Evolutionary conservation across 2,888 invertebrate genomes (phyloP).

Genomic region (Metallyticus violacea): DNA sequence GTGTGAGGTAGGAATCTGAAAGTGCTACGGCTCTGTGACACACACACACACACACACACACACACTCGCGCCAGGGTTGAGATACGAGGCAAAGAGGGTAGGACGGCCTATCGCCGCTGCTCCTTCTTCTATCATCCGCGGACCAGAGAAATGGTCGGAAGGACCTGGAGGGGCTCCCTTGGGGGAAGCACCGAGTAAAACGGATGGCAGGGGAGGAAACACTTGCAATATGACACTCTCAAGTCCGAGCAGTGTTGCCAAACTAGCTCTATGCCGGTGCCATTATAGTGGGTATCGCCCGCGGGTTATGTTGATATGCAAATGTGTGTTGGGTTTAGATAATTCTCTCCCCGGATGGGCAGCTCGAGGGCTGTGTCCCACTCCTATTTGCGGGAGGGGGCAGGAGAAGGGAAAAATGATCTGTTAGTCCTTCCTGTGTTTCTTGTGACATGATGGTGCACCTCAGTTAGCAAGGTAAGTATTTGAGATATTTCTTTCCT

Average conservation of each 20-base stretch:
- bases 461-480: too few relatives aligned
- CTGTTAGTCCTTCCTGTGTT: background rate
- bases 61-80: background rate
- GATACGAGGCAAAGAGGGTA: background rate
- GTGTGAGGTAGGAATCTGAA: background rate
- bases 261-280: background rate
- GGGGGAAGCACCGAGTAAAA: background rate
- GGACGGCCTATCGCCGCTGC: background rate
- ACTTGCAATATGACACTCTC: background rate
- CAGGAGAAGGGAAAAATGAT: background rate
- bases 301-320: conserved; percentile 39
- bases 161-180: background rate
- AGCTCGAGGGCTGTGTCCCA: conserved; percentile 4
- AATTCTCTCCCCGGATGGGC: conserved; percentile 34
- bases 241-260: background rate
- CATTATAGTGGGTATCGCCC: conserved; percentile 27
- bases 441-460: background rate
- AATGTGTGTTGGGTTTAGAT: conserved; percentile 39
- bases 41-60: background rate
- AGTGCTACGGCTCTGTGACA: background rate
- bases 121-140: background rate
- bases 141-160: background rate
- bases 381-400: background rate
- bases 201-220: background rate
- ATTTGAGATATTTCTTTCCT: too few relatives aligned